Evolutionary conservation across 2,797 vertebrate genomes (phyloP).

Genomic region (Carcharodon carcharias): DNA sequence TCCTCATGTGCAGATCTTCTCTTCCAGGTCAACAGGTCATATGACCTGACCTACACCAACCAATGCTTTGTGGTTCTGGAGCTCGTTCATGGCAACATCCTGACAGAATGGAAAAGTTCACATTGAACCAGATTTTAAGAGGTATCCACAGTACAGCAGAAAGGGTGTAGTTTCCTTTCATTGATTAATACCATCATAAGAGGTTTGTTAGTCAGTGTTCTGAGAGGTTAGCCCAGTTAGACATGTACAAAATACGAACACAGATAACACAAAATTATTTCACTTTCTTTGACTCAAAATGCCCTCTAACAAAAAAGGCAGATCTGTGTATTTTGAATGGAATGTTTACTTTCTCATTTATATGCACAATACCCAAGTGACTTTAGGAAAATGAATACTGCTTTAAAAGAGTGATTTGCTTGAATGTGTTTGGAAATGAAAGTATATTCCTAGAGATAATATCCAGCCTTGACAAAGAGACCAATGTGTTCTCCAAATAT

Average conservation of each 20-base stretch:
- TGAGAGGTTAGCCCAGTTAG: neutral
- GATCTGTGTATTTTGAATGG: neutral
- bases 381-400: neutral
- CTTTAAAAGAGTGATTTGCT: neutral
- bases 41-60: neutral
- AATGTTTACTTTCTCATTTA: neutral
- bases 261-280: neutral
- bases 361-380: neutral
- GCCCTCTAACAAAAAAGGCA: neutral
- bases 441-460: neutral
- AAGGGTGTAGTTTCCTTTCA: slow-evolving; percentile 5
- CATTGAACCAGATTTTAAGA: neutral
- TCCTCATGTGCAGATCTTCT: neutral
- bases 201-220: neutral
- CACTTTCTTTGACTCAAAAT: neutral
- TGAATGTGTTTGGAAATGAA: neutral
- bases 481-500: neutral
- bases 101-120: neutral
- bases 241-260: neutral
- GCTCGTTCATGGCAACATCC: neutral
- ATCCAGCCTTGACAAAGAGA: neutral
- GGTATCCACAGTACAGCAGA: neutral
- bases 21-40: neutral
- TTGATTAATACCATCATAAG: neutral
- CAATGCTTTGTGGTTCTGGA: neutral